phyloP scores from a whole-genome alignment of 2,888 invertebrate species.

The Melipona bicolor region DNA sequence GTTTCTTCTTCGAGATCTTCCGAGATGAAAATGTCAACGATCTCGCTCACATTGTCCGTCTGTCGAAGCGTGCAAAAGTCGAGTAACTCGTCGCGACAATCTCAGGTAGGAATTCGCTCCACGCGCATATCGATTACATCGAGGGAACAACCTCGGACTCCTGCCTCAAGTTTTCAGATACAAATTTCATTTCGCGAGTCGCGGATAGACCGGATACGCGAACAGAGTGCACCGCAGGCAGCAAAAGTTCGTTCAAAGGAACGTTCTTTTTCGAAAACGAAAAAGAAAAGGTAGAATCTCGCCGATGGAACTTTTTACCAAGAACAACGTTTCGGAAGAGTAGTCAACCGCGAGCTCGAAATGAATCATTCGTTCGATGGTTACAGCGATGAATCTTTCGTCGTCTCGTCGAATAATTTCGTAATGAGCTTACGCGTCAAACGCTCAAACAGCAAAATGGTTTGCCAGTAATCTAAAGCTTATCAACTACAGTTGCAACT shows the following conservation, averaged over 20 bases:
- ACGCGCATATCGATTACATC: slow-evolving; percentile 3
- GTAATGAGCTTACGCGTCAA: not conserved
- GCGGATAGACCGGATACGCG: not conserved
- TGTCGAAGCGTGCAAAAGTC: slow-evolving; percentile 15
- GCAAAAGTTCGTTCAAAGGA: not conserved
- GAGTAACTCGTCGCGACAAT: slow-evolving; percentile 28
- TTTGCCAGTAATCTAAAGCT: slow-evolving; percentile 18
- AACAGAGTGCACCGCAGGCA: not conserved
- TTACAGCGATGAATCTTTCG: too few species aligned
- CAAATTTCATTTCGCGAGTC: not conserved
- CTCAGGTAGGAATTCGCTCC: slow-evolving; percentile 25
- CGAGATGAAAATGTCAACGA: not conserved
- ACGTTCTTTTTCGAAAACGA: not conserved
- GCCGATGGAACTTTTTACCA: not conserved
- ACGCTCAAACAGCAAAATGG: not conserved
- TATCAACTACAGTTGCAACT: not conserved
- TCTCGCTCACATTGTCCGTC: slow-evolving; percentile 25
- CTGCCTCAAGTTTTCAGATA: not conserved
- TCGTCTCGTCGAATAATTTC: not conserved
- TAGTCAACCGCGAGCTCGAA: not conserved
- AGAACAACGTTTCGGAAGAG: slow-evolving; percentile 17
- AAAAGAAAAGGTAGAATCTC: too few species aligned
- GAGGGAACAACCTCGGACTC: not conserved
- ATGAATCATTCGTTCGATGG: too few species aligned
- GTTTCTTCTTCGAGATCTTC: too few species aligned